Conservation (phyloP, 53 echinoderm and acorn worm genomes). For the Antedon mediterranea region DNA sequence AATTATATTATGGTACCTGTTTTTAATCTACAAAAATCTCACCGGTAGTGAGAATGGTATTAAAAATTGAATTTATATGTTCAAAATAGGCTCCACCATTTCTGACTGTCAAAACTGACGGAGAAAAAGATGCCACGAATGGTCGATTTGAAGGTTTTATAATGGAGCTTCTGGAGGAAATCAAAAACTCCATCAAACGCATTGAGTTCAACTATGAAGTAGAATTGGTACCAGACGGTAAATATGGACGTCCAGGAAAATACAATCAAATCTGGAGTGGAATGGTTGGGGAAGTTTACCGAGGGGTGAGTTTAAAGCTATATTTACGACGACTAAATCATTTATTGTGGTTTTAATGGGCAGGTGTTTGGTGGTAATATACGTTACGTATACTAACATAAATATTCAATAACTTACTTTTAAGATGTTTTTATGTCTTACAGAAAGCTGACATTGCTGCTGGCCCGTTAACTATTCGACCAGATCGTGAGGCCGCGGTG, state of each 20-base stretch:
- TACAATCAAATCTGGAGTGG: slow-evolving; percentile 79
- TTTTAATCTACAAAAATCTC: too few species aligned
- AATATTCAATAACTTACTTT: too few species aligned
- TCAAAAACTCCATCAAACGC: slow-evolving; percentile 74
- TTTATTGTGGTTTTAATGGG: too few species aligned
- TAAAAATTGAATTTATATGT: neutral
- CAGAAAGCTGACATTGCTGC: slow-evolving; percentile 7
- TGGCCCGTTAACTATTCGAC: neutral
- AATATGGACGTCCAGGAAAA: slow-evolving; percentile 49
- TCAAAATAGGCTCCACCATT: neutral
- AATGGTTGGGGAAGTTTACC: slow-evolving; percentile 82
- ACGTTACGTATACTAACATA: too few species aligned
- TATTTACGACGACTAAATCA: too few species aligned
- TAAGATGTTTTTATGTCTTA: too few species aligned
- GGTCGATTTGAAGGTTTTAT: slow-evolving; percentile 88
- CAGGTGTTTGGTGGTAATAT: too few species aligned
- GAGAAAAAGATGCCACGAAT: slow-evolving; percentile 45
- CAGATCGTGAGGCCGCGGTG: neutral
- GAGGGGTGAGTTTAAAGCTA: slow-evolving; percentile 54
- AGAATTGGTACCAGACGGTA: slow-evolving; percentile 67
- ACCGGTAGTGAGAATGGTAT: neutral
- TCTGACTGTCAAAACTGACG: slow-evolving; percentile 3
- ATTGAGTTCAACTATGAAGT: slow-evolving; percentile 93
- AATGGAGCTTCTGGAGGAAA: slow-evolving; percentile 68
- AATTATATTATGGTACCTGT: too few species aligned